Conservation (phyloP, 1,140 invertebrate genomes). For the Ylistrum balloti region DNA sequence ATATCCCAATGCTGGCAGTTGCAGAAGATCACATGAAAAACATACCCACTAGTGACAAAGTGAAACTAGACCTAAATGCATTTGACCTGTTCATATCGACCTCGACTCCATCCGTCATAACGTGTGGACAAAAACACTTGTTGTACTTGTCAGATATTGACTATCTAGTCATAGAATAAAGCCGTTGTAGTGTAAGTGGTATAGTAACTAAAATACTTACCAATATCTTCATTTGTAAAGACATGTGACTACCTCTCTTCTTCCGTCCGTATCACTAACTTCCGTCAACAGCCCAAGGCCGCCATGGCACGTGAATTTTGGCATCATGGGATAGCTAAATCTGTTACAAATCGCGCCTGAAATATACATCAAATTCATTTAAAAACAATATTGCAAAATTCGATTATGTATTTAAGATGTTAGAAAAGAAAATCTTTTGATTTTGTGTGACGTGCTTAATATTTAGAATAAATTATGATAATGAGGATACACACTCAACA, state of each 20-base stretch:
- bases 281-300: conserved; percentile 56
- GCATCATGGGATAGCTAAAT: conserved; percentile 38
- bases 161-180: background rate
- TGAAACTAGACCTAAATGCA: background rate
- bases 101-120: background rate
- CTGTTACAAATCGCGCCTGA: conserved; percentile 32
- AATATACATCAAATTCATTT: conserved; percentile 26
- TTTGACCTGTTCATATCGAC: too few relatives aligned
- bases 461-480: conserved; percentile 81
- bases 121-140: background rate
- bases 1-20: too few relatives aligned
- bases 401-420: background rate
- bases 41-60: too few relatives aligned
- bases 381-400: conserved; percentile 14
- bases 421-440: conserved; percentile 3
- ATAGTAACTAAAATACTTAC: background rate
- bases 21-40: too few relatives aligned
- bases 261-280: conserved; percentile 47
- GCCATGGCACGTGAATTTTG: conserved; percentile 29
- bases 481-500: conserved; percentile 71
- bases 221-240: background rate
- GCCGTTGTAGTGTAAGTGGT: background rate
- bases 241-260: conserved; percentile 49
- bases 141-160: background rate
- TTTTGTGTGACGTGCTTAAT: conserved; percentile 58